A percentile compares a stretch with the other conserved stretches of the same genome.
Conservation (phyloP, 2,888 invertebrate genomes). For the Chaetogeoica ovagalla region DNA sequence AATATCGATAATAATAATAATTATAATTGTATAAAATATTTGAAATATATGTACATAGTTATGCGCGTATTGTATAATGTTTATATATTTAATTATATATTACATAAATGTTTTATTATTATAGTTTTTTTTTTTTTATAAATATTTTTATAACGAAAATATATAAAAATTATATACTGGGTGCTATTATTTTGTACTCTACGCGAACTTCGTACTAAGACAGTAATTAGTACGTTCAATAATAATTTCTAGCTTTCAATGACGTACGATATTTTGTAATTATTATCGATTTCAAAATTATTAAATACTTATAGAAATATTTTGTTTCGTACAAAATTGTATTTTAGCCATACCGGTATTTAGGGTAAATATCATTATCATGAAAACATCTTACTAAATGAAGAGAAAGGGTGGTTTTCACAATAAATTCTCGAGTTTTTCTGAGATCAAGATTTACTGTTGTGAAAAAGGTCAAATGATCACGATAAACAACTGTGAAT, state of each 20-base stretch:
- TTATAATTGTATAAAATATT: no score
- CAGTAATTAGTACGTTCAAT: not conserved
- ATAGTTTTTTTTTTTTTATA: no score
- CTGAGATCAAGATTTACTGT: conserved; percentile 18
- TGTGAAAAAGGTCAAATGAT: not conserved
- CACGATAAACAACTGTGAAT: not conserved
- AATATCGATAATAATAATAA: no score
- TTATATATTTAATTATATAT: no score
- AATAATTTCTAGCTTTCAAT: not conserved
- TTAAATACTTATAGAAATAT: not conserved
- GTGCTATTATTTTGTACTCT: no score
- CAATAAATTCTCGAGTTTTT: conserved; percentile 1
- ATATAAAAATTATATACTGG: no score
- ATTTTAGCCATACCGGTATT: not conserved
- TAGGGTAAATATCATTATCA: not conserved
- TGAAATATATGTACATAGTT: no score
- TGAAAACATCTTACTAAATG: not conserved
- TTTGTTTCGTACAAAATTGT: not conserved
- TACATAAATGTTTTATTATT: no score
- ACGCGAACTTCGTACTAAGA: not conserved
- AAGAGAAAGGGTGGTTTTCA: not conserved
- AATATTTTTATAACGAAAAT: no score
- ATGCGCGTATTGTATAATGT: no score
- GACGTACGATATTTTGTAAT: not conserved
- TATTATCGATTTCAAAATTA: not conserved